Evolutionary conservation across 2,888 invertebrate genomes (phyloP), one percentile per base, ranked within the genome.

Genomic region (Lampropteryx suffumata): DNA sequence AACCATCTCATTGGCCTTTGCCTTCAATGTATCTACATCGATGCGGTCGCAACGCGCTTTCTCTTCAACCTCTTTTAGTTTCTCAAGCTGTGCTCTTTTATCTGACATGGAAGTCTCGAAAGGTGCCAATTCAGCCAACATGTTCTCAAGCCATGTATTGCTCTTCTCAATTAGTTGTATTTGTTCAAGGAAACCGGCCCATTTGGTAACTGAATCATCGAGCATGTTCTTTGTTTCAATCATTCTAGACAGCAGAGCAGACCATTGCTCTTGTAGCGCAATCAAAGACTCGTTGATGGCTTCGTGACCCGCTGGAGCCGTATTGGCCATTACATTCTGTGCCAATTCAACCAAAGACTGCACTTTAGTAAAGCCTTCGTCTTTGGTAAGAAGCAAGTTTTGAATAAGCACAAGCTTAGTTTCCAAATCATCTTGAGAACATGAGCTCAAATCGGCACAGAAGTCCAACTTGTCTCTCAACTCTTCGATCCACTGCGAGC

Each of bases 271-370:
- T 88, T 98, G 98, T 35, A 98, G 87, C 50, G 94, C 93, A 0
- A 95, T 93, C 4, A 98, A 84, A 2, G 95, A 93, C 59, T 95
- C 94, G 65, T 98, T 97, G 43, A 99, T 97, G 21, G 94, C 92
- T 61, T 95, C 94, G 63, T 98, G 97, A 0, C 98, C 98, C 27
- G 93, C 90, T 0, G 96, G 95, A 0, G 98, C 96, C 0, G 98
- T 98, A 71, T 97, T 98, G 0, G 96, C 96, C 67, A 98, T 88
- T 0, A 98, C 96, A 62, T 93, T 94, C 82, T 99, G 98, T 0
- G 97, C 98, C 62, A 96, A 83, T 69, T 98, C 98, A n/a, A 98
- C 95, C 32, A 97, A 92, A 40, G 94, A 93, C 73, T 98, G 97
- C 24, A 98, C 95, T 79, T 95, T 95, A 0, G 94, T 93, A 66